A percentile compares a stretch with the other conserved stretches of the same genome.
Conservation (phyloP, 2,113 vertebrate genomes). For the Ceyx melanurus region DNA sequence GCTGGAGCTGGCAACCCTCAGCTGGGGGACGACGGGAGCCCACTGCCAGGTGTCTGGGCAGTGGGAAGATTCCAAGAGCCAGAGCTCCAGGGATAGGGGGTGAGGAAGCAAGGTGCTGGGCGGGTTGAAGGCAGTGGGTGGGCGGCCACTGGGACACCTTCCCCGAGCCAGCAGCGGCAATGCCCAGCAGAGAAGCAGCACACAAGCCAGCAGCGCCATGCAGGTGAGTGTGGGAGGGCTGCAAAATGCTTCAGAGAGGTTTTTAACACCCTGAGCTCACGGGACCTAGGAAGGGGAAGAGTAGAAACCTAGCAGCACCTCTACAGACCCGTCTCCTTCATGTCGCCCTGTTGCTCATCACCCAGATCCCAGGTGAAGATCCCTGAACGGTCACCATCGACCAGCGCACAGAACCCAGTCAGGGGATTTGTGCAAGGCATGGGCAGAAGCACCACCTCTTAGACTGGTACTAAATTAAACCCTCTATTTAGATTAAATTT, state of each 20-base stretch:
- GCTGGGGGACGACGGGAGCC: background rate
- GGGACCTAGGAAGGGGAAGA: background rate
- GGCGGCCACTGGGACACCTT: background rate
- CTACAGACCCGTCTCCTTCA: background rate
- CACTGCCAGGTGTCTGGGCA: background rate
- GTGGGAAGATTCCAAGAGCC: background rate
- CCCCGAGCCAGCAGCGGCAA: background rate
- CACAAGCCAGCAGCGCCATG: background rate
- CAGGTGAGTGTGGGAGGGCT: background rate
- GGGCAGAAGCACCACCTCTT: background rate
- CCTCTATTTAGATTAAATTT: background rate
- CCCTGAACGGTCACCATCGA: background rate
- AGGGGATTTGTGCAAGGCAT: too few species aligned
- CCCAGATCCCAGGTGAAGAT: background rate
- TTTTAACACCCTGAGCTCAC: accelerated
- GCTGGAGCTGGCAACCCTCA: conserved; percentile 25
- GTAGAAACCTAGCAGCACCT: background rate
- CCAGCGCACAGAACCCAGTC: background rate
- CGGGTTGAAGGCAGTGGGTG: background rate
- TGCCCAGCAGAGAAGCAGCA: background rate
- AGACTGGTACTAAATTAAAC: background rate
- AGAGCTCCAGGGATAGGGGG: accelerated
- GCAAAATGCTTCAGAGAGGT: background rate
- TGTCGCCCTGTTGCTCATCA: accelerated
- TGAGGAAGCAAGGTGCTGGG: accelerated